phyloP scores from a whole-genome alignment of 2,113 vertebrate species.

The Rhagologus leucostigma region DNA sequence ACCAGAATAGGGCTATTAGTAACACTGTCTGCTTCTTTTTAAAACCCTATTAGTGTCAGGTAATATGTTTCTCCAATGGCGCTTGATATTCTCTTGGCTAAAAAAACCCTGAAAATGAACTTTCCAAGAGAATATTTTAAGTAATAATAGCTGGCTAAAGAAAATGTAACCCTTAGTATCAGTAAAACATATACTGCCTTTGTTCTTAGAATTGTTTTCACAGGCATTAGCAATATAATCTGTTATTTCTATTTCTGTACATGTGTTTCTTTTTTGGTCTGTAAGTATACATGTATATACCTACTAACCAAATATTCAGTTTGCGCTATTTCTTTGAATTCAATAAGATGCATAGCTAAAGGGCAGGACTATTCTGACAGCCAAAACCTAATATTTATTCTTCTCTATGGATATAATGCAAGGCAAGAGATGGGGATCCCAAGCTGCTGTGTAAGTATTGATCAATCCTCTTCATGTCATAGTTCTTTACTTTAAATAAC shows the following conservation, averaged over 20 bases:
- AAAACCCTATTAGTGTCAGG: conserved; percentile 57
- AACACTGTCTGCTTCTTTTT: conserved; percentile 53
- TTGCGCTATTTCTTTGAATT: not conserved
- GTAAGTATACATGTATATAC: not conserved
- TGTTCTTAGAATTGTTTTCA: not conserved
- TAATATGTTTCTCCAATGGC: conserved; percentile 53
- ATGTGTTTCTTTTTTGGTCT: not conserved
- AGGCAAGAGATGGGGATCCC: not conserved
- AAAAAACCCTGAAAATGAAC: conserved; percentile 19
- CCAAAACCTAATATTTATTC: not conserved
- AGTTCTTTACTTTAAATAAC: not conserved
- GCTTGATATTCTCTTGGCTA: conserved; percentile 10
- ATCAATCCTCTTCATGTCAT: not conserved
- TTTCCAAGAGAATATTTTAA: conserved; percentile 32
- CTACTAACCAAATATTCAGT: not conserved
- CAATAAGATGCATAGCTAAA: not conserved
- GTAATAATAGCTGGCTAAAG: not conserved
- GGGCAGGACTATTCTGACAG: not conserved
- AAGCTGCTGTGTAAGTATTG: not conserved
- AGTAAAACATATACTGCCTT: not conserved
- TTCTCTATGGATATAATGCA: not conserved
- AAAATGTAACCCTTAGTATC: not conserved
- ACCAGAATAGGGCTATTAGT: conserved; percentile 66
- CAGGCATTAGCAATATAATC: not conserved
- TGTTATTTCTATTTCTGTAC: not conserved